Base-by-base conservation (phyloP, 1,140 invertebrate species). In the Drosophila mauritiana region DNA sequence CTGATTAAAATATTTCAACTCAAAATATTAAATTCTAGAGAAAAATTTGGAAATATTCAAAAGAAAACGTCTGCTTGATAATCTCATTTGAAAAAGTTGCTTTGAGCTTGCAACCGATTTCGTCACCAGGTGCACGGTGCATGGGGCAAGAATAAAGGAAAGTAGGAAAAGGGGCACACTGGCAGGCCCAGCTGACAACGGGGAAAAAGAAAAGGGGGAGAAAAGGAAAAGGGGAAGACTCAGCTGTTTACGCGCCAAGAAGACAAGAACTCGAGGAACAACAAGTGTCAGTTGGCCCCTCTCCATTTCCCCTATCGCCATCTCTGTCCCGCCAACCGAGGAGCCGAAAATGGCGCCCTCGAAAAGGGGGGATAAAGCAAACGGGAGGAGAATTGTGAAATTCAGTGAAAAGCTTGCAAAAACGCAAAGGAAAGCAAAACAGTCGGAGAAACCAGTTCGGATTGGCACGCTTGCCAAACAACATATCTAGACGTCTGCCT, bases 301-400 rank as follows among this genome's bases (percentile, higher is more conserved):
- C 49, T 37, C 22, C 15, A 25, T 40, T 63, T 56, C 22, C 34
- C 8, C 10, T 37, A 51, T 40, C 17, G 10, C 72, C 31, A 11
- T 76, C 61, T 58, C 40, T 20, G 27, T 45, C 31, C 10, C 22
- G 39, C 51, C 27, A 12, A 45, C 34, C 7, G 20, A 51, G 20
- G 13, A 37, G 13, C 27, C 39, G 25, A 78, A 81, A 43, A 55
- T 65, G 55, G 53, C 42, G 81, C 58, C 52, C 43, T 37, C 46
- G 37, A 27, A 43, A 37, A 15, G 17, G 13, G 43, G 49, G 45
- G 20, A 45, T 39, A 73, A 70, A 63, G 57, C 67, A 79, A 67
- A 69, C 53, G 52, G 45, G 48, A 25, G 39, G 58, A 78, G 64
- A 84, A 89, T 89, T 73, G 80, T 88, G 84, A 88, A 89, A 88